Evolutionary conservation across 1,140 invertebrate genomes (phyloP), one percentile per base, ranked within the genome.

Genomic region (Mercenaria mercenaria): DNA sequence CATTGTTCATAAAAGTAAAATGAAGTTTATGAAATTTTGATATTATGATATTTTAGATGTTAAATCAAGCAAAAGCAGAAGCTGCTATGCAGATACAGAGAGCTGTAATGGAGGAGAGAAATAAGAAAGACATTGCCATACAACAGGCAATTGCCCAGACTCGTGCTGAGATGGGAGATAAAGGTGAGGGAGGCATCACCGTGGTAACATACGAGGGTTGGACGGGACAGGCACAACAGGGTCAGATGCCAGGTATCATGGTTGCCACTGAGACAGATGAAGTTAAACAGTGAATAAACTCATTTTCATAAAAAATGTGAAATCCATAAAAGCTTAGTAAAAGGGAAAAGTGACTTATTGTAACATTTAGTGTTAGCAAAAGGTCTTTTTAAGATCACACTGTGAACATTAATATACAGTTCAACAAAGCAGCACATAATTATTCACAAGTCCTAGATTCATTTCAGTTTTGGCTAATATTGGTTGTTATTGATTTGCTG

Each of bases 51-150:
- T 47, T 26, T 26, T n/a, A 76, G 72, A 43, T 76, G 41, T 76
- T 76, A 39, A 50, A 47, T 29, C 72, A 76, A 50, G 72, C 72
- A 29, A 76, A 76, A 26, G 39, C 95, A 15, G 96, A 96, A 90
- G 93, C 93, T 11, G 95, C 96, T 89, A 92, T 96, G 90, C 94
- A 93, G 20, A 47, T 96, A 37, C 93, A 94, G 2, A 89, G 94
- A 39, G 94, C 95, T 10, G 72, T 96, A 20, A 94, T 96, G 88
- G 95, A 96, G 67, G 95, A 96, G 39, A 87, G 95, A 59, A 88
- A 92, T 11, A 95, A 96, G 86, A 95, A 94, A 90, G 95, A 96
- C 64, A 93, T 95, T 11, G 95, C 95, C 11, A 81, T 96, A 11
- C 95, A 96, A 84, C 93, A 96, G 80, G 95, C 95, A 0, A 43